Conservation (phyloP, 2,888 invertebrate genomes). For the Deilephila porcellus region DNA sequence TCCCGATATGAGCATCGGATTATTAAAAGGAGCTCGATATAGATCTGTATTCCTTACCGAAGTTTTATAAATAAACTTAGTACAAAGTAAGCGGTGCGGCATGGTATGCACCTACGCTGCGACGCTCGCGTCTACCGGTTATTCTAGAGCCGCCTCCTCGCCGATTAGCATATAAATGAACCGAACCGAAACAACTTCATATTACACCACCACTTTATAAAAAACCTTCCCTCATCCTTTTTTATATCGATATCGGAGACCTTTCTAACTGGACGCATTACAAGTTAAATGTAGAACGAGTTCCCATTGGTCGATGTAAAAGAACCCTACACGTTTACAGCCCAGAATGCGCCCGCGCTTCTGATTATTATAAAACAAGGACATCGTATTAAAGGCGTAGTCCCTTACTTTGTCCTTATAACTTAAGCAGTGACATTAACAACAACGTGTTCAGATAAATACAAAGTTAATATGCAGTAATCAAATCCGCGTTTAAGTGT, state of each 20-base stretch:
- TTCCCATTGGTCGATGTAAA: conserved; percentile 57
- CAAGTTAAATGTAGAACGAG: conserved; percentile 64
- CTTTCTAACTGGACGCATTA: conserved; percentile 56
- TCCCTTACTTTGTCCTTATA: conserved; percentile 61
- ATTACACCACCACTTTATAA: conserved; percentile 58
- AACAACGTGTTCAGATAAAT: conserved; percentile 65
- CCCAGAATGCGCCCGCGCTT: conserved; percentile 56
- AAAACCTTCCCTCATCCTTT: conserved; percentile 15
- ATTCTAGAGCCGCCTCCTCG: conserved; percentile 69
- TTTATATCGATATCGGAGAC: conserved; percentile 40
- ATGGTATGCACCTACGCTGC: conserved; percentile 51
- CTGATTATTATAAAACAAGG: conserved; percentile 68
- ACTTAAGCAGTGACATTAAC: conserved; percentile 64
- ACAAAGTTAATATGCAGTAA: conserved; percentile 64
- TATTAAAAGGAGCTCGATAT: conserved; percentile 23
- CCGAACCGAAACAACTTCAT: conserved; percentile 79
- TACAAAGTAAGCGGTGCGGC: conserved; percentile 48
- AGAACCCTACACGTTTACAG: conserved; percentile 47
- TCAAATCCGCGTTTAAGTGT: conserved; percentile 75
- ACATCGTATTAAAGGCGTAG: conserved; percentile 64
- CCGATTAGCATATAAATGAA: conserved; percentile 83
- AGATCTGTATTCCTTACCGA: conserved; percentile 24
- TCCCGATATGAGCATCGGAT: not conserved
- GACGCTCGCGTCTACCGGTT: conserved; percentile 63
- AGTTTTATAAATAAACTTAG: conserved; percentile 41